Evolutionary conservation across 2,888 invertebrate genomes (phyloP).

Genomic region (Luperina nickerlii): DNA sequence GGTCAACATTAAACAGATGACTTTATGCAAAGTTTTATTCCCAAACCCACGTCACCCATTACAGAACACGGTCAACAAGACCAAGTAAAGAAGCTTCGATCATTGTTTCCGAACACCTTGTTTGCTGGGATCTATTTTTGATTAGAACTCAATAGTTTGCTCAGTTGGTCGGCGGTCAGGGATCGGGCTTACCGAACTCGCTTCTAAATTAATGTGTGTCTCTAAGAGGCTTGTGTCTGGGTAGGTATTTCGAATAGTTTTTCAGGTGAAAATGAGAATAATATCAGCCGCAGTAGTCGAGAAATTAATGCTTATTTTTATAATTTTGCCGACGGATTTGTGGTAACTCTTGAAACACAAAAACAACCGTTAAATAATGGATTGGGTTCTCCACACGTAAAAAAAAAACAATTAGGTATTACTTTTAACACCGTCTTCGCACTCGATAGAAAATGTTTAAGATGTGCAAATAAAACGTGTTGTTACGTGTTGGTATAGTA

Average conservation of each 20-base stretch:
- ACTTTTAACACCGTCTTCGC: not conserved
- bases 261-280: not conserved
- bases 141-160: conserved; percentile 1
- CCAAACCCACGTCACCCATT: not conserved
- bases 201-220: not conserved
- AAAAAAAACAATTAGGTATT: not conserved
- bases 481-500: too few species aligned
- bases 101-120: not conserved
- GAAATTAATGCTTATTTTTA: not conserved
- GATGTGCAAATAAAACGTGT: not conserved
- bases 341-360: not conserved
- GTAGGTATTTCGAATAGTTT: not conserved
- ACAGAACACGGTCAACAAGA: not conserved
- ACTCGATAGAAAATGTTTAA: not conserved
- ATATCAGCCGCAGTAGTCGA: not conserved
- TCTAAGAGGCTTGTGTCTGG: not conserved
- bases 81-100: not conserved
- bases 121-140: not conserved
- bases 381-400: too few species aligned
- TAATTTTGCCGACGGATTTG: not conserved
- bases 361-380: too few species aligned
- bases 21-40: not conserved
- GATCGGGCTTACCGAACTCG: not conserved
- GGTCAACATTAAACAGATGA: too few species aligned
- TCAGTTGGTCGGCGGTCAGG: not conserved